phyloP scores from a whole-genome alignment of 2,113 vertebrate species.

The Nannospalax galili region DNA sequence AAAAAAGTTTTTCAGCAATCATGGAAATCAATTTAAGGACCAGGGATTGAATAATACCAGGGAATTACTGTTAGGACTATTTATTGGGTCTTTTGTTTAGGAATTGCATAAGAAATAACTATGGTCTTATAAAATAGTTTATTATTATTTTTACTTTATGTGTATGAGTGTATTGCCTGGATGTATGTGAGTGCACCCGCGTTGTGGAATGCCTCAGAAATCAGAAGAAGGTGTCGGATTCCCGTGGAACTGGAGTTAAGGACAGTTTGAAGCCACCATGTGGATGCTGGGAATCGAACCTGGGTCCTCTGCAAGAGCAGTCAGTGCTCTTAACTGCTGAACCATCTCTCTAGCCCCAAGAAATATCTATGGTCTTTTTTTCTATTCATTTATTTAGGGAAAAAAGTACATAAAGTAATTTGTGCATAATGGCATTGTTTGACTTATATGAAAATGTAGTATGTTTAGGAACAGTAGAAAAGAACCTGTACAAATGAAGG shows the following conservation, averaged over 20 bases:
- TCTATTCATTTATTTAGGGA: conserved; percentile 6
- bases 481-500: neutral
- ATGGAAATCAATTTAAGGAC: neutral
- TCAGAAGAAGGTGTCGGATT: no score
- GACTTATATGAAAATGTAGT: neutral
- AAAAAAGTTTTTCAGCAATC: neutral
- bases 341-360: no score
- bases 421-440: neutral
- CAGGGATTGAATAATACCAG: neutral
- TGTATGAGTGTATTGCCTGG: no score
- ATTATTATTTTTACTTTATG: no score
- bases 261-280: no score
- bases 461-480: conserved; percentile 1
- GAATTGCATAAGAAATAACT: neutral
- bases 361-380: conserved; percentile 27
- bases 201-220: no score
- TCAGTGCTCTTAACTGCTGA: no score
- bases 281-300: no score
- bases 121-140: no score
- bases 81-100: neutral
- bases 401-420: neutral
- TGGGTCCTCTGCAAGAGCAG: no score
- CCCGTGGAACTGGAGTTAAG: no score
- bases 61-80: conserved; percentile 17
- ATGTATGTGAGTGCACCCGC: no score